These are phyloP conservation scores for Anseranas semipalmata DNA, from an alignment of 2,113 vertebrate genomes.

Conservation along the genomic window DNA sequence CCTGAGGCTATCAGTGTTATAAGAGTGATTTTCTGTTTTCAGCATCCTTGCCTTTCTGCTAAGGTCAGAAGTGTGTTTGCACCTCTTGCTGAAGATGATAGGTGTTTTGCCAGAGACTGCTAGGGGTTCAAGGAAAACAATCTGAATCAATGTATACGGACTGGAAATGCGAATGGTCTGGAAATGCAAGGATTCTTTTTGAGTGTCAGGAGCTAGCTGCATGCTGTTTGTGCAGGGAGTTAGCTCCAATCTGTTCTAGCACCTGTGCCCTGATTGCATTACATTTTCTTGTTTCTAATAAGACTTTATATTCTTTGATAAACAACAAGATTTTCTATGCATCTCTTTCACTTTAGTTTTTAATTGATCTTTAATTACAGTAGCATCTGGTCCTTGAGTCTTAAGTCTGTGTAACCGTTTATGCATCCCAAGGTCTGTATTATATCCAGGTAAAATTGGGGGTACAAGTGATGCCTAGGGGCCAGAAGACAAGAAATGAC, in stretches of 20 bases:
- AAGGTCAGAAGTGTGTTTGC: neutral
- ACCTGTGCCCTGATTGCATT: neutral
- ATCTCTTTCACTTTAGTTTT: neutral
- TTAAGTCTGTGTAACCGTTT: neutral
- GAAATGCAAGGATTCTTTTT: accelerated
- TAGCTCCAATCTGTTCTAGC: neutral
- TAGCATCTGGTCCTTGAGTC: neutral
- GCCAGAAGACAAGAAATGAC: neutral
- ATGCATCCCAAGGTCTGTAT: neutral
- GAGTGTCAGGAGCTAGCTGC: neutral
- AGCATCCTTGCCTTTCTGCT: neutral
- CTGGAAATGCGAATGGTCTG: accelerated
- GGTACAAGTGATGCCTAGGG: neutral
- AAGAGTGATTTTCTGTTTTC: neutral
- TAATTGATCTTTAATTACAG: neutral
- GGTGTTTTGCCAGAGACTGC: neutral
- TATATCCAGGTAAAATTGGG: neutral
- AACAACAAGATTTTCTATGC: neutral
- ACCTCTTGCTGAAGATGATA: neutral
- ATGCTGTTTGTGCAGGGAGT: neutral
- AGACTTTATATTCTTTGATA: neutral
- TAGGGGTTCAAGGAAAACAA: neutral
- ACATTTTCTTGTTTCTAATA: neutral
- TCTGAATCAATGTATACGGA: neutral
- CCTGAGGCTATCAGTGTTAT: too few species aligned